These are phyloP conservation scores for Hephaestus fuliginosus DNA, from an alignment of 2,797 vertebrate species.

Conservation along the genomic window DNA sequence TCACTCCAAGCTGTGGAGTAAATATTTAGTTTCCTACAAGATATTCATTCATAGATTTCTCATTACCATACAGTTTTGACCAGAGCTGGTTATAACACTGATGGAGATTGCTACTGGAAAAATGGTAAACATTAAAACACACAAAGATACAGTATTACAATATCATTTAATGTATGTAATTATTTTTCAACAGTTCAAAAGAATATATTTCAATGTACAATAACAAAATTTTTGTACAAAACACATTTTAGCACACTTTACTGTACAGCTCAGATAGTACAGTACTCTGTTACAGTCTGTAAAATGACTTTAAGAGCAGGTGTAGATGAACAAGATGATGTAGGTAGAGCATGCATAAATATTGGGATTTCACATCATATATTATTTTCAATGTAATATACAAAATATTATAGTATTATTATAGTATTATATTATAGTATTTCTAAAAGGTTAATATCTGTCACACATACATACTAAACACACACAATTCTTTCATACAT, in stretches of 20 bases:
- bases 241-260: constrained; percentile 22
- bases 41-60: not conserved
- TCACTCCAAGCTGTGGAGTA: not conserved
- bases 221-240: constrained; percentile 47
- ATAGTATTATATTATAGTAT: too few species aligned
- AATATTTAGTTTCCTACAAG: not conserved
- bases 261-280: constrained; percentile 2
- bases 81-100: constrained; percentile 1
- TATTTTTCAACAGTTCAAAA: constrained; percentile 46
- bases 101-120: not conserved
- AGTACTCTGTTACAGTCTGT: not conserved
- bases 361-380: constrained; percentile 8
- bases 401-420: constrained; percentile 28
- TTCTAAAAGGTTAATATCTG: constrained; percentile 12
- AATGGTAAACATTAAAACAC: constrained; percentile 1
- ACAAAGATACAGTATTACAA: constrained; percentile 15
- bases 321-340: constrained; percentile 1
- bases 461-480: not conserved
- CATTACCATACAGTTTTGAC: not conserved
- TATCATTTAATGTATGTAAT: constrained; percentile 58
- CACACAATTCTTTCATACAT: not conserved
- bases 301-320: constrained; percentile 14
- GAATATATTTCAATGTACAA: constrained; percentile 31
- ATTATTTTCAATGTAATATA: constrained; percentile 22
- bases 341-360: constrained; percentile 31